Conservation (phyloP, 2,113 vertebrate species). For the Macrotus californicus region DNA sequence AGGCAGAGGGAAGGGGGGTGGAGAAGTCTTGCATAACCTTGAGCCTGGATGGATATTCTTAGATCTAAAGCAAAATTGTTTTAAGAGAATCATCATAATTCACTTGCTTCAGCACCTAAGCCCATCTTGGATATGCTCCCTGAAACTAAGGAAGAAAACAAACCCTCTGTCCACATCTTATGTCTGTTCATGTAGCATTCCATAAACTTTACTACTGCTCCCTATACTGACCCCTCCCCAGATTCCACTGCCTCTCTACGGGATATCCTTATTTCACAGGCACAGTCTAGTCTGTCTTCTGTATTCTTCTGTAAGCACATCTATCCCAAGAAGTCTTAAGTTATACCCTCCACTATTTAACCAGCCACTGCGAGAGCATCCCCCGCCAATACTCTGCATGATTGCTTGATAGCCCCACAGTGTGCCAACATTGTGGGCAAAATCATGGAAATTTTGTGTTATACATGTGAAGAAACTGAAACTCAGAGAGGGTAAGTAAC, state of each 20-base stretch:
- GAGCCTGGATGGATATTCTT: constrained; percentile 5
- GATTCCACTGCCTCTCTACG: neutral
- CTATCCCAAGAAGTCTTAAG: neutral
- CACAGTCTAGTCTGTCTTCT: neutral
- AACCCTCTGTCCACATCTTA: neutral
- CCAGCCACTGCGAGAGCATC: neutral
- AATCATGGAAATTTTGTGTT: neutral
- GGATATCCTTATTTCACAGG: neutral
- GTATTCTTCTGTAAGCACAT: neutral
- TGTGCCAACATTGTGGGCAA: neutral
- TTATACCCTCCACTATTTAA: neutral
- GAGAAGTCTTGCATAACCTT: neutral
- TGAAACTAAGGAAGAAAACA: neutral
- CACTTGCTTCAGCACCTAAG: neutral
- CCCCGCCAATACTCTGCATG: too few species aligned
- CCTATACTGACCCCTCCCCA: neutral
- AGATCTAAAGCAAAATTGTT: neutral
- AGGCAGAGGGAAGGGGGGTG: neutral
- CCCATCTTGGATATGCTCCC: neutral
- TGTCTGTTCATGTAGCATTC: neutral
- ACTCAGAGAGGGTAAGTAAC: neutral
- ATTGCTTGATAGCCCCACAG: neutral
- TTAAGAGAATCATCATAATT: constrained; percentile 20
- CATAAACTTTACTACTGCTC: neutral
- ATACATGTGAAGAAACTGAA: neutral